phyloP scores from a whole-genome alignment of 2,113 vertebrate species.

The Oncorhynchus masou region DNA sequence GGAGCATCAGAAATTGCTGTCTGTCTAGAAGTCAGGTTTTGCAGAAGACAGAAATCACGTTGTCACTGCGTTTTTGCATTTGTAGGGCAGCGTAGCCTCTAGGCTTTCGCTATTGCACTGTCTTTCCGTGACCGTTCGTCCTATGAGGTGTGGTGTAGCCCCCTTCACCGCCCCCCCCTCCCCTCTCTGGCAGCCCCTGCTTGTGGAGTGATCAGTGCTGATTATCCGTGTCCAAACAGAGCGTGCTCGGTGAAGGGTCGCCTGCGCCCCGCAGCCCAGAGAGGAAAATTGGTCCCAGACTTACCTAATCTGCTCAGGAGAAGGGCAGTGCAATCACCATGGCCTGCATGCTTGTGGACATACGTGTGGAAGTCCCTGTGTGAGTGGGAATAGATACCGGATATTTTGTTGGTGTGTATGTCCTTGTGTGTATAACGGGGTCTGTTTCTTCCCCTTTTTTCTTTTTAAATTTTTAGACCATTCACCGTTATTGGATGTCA shows the following conservation, averaged over 20 bases:
- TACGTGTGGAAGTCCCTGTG: too few species aligned
- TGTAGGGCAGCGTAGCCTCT: too few species aligned
- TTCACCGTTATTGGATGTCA: not conserved
- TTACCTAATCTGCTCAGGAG: conserved; percentile 25
- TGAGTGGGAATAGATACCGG: too few species aligned
- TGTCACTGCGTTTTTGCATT: too few species aligned
- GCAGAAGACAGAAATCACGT: too few species aligned
- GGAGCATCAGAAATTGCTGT: too few species aligned
- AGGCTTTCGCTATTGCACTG: not conserved
- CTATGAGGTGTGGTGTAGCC: not conserved
- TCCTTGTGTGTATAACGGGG: conserved; percentile 5
- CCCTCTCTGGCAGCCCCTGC: not conserved
- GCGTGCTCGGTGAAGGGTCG: conserved; percentile 37
- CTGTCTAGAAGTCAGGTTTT: too few species aligned
- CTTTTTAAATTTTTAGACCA: not conserved
- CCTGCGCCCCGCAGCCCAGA: conserved; percentile 55
- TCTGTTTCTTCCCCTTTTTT: conserved; percentile 5
- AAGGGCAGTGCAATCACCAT: conserved; percentile 12
- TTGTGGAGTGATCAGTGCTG: conserved; percentile 43
- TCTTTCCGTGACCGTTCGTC: conserved; percentile 1
- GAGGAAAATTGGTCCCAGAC: conserved; percentile 68
- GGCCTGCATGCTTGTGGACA: conserved; percentile 2
- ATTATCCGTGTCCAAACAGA: conserved; percentile 58
- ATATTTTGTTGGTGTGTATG: not conserved
- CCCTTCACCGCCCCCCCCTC: not conserved